Evolutionary conservation across 2,113 vertebrate genomes (phyloP).

Genomic region (Oxyruncus cristatus): DNA sequence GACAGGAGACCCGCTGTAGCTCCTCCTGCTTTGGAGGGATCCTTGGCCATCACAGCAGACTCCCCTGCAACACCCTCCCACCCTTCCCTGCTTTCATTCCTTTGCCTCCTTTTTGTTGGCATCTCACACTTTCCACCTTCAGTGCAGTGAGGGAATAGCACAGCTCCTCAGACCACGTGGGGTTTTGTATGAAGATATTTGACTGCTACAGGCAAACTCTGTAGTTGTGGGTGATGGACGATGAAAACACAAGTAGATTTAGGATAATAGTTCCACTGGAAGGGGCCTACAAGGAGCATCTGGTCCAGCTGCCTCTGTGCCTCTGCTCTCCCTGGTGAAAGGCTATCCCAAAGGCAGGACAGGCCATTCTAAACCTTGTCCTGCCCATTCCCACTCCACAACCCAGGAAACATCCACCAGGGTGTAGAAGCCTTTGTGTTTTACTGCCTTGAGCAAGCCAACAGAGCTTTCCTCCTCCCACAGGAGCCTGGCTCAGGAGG

Average conservation of each 20-base stretch:
- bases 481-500: neutral
- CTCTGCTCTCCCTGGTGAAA: neutral
- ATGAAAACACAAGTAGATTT: neutral
- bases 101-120: neutral
- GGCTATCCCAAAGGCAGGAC: neutral
- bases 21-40: neutral
- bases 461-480: neutral
- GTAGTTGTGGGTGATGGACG: neutral
- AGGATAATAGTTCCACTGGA: neutral
- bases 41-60: neutral
- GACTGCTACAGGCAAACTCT: neutral
- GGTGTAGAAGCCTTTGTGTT: neutral
- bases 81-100: neutral
- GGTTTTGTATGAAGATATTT: neutral
- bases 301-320: neutral
- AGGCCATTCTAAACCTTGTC: neutral
- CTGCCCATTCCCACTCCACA: neutral
- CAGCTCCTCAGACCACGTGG: rapidly evolving
- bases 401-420: neutral
- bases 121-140: rapidly evolving
- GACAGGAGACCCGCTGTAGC: neutral
- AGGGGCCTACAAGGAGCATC: neutral
- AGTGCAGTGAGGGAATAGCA: neutral
- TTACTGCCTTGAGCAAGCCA: neutral
- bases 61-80: neutral